Percentiles rank a stretch among this genome's conserved stretches.
Conservation (phyloP, 2,113 vertebrate genomes). For the Muntiacus reevesi region DNA sequence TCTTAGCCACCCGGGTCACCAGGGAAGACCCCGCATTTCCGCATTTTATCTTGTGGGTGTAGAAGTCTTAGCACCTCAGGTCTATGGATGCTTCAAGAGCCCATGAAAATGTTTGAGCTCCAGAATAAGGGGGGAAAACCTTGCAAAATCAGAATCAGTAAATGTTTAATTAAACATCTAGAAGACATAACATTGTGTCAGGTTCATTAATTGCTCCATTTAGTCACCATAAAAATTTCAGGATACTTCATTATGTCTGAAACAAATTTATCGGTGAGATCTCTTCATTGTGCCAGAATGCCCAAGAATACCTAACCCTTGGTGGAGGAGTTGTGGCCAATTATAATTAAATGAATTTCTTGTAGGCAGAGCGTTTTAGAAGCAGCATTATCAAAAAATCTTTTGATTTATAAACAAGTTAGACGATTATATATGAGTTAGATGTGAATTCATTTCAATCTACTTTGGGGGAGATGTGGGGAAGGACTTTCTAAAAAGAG, state of each 20-base stretch:
- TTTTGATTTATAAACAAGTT: not conserved
- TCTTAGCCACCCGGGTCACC: not conserved
- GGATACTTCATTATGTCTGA: not conserved
- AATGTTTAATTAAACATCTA: constrained; percentile 2
- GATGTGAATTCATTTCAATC: not conserved
- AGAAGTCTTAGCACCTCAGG: not conserved
- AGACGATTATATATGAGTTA: not conserved
- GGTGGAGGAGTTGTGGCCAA: not conserved
- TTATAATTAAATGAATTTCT: not conserved
- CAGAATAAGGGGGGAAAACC: not conserved
- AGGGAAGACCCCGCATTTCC: not conserved
- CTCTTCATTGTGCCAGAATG: not conserved
- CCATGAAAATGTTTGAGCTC: not conserved
- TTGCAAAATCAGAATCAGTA: not conserved
- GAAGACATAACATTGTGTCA: not conserved
- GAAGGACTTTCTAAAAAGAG: not conserved
- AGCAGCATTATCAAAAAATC: not conserved
- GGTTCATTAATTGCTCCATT: not conserved
- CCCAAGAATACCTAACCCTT: not conserved
- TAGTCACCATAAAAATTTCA: not conserved
- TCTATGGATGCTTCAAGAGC: not conserved
- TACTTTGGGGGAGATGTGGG: not conserved
- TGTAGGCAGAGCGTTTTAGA: not conserved
- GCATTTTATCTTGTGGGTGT: not conserved
- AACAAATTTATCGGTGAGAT: not conserved